A percentile compares a stretch with the other conserved stretches of the same genome.
These are phyloP conservation scores for Drosophila borealis DNA, from an alignment of 2,888 invertebrate genomes.

Conservation along the genomic window DNA sequence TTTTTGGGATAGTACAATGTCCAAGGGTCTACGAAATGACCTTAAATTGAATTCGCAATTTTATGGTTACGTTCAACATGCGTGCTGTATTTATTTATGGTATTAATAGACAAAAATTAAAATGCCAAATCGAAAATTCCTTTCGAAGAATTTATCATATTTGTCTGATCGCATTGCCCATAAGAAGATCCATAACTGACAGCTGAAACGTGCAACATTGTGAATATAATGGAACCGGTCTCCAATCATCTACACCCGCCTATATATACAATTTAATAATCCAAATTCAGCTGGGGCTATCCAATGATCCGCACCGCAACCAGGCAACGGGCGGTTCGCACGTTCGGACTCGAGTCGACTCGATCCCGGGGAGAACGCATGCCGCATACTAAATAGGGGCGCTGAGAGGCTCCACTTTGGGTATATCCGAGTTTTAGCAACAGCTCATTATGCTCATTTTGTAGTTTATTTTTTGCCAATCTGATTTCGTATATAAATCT, in stretches of 20 bases:
- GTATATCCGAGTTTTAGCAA: conserved; percentile 71
- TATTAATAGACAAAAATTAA: conserved; percentile 4
- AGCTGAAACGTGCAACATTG: conserved; percentile 28
- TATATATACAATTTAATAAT: conserved; percentile 38
- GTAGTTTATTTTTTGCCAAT: conserved; percentile 66
- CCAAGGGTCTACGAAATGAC: conserved; percentile 53
- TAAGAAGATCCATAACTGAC: conserved; percentile 36
- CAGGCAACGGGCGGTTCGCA: conserved; percentile 43
- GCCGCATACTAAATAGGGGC: conserved; percentile 73
- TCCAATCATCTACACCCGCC: conserved; percentile 12
- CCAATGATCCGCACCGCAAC: conserved; percentile 18
- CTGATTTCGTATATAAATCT: conserved; percentile 84
- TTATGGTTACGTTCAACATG: conserved; percentile 68
- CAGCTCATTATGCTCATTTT: conserved; percentile 70
- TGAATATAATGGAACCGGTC: conserved; percentile 15
- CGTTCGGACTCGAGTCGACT: conserved; percentile 45
- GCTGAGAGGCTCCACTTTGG: conserved; percentile 56
- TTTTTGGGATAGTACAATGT: conserved; percentile 29
- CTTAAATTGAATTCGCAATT: conserved; percentile 68
- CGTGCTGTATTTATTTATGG: conserved; percentile 41
- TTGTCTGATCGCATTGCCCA: conserved; percentile 32
- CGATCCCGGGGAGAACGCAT: conserved; percentile 44
- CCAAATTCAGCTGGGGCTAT: conserved; percentile 40
- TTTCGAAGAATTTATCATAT: conserved; percentile 4
- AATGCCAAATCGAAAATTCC: not conserved